phyloP scores from a whole-genome alignment of 2,113 vertebrate genomes.

The Oreochromis niloticus region DNA sequence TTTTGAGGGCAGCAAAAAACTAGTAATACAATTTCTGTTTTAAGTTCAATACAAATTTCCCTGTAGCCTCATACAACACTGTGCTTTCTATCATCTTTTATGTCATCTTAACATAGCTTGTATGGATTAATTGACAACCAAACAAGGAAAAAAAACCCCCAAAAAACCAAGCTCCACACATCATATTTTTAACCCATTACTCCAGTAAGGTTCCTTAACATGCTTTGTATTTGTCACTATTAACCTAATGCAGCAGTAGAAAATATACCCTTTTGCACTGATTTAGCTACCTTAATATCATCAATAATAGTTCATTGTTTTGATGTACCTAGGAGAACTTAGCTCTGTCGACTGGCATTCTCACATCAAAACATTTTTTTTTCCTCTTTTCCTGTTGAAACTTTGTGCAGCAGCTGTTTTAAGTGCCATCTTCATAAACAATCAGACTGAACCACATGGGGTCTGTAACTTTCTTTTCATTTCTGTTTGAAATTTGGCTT shows the following conservation, averaged over 20 bases:
- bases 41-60: neutral
- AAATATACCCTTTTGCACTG: neutral
- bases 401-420: neutral
- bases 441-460: neutral
- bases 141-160: fast-evolving
- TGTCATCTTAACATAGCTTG: neutral
- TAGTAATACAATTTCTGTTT: neutral
- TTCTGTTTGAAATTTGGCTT: neutral
- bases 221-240: neutral
- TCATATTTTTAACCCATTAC: neutral
- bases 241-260: neutral
- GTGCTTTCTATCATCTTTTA: neutral
- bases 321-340: neutral
- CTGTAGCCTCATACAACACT: neutral
- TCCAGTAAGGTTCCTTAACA: neutral
- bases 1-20: neutral
- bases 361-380: neutral
- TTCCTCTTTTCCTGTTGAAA: neutral
- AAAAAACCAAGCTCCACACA: neutral
- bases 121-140: neutral
- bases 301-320: neutral
- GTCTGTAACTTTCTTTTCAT: neutral
- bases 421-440: neutral
- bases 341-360: neutral
- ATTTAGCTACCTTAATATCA: neutral